Evolutionary conservation across 2,797 vertebrate species (phyloP).

Genomic region (Paedocypris micromegethes): DNA sequence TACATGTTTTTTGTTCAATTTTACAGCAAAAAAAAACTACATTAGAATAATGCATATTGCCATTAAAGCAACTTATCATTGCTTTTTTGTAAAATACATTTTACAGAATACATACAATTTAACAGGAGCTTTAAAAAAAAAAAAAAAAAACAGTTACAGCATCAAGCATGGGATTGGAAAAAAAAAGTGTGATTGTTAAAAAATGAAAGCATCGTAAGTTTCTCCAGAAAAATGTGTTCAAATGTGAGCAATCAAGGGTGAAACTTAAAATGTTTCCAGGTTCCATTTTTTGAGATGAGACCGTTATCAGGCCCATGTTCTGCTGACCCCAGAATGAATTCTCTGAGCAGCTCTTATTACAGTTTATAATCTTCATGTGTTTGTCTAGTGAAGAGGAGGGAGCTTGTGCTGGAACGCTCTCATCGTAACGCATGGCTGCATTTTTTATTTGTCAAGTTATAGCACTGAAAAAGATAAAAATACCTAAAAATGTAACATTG

Average conservation of each 20-base stretch:
- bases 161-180: no score
- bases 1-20: neutral
- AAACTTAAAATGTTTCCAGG: neutral
- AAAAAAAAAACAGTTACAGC: no score
- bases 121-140: no score
- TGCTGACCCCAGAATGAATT: conserved; percentile 39
- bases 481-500: no score
- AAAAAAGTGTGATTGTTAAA: no score
- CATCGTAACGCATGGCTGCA: conserved; percentile 41
- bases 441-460: no score
- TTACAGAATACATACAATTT: no score
- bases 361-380: conserved; percentile 39
- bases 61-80: conserved; percentile 1
- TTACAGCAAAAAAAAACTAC: neutral
- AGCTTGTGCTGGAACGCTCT: conserved; percentile 35
- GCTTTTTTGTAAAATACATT: neutral
- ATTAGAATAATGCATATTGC: neutral
- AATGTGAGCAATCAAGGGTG: neutral
- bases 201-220: no score
- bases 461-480: no score
- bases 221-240: neutral
- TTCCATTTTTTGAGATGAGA: conserved; percentile 15
- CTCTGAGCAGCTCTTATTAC: conserved; percentile 39
- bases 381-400: conserved; percentile 35
- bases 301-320: conserved; percentile 18